Evolutionary conservation across 2,797 vertebrate species (phyloP), one percentile per base, ranked within the genome.

Genomic region (Sebastes glaucus): DNA sequence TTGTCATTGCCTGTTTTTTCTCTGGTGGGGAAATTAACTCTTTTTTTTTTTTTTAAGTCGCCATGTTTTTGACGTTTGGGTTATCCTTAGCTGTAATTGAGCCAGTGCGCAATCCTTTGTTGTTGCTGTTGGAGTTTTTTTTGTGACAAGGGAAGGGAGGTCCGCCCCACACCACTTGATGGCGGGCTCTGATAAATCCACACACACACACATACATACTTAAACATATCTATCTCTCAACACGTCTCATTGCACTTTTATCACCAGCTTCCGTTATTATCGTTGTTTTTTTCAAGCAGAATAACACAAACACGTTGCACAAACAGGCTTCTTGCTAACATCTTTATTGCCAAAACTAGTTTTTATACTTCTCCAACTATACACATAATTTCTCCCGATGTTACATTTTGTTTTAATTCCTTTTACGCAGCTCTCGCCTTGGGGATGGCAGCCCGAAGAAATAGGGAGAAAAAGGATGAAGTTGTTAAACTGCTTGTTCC

Each of bases 401-500:
- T 60, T 28, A 42, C 32, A 60, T 63, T 75, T 57, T 61, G 33
- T 63, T 85, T 60, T 32, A 25, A 62, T 59, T 30, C 18, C 27
- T 75, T 84, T 78, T 55, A 52, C 4, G 1, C 60, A 6, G 22
- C 28, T 66, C 57, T 63, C n/a, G 22, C 55, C 74, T 77, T 3
- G 38, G 49, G 18, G 62, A 22, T 63, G 71, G 20, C 67, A 78
- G 38, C 42, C 57, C 13, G 10, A 76, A 7, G 75, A 85, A 66
- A 70, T 67, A 60, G 70, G 66, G 71, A 67, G 68, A 80, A 84
- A 77, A 84, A 79, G 62, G 68, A 81, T 77, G 28, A 75, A 70
- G 86, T 86, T 56, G 80, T 93, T 87, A 90, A 92, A 91, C 85
- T 82, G 76, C 81, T 83, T 72, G 71, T 88, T 91, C 78, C 80